Evolutionary conservation across 2,797 vertebrate genomes (phyloP).

Genomic region (Neosilurus hyrtlii): DNA sequence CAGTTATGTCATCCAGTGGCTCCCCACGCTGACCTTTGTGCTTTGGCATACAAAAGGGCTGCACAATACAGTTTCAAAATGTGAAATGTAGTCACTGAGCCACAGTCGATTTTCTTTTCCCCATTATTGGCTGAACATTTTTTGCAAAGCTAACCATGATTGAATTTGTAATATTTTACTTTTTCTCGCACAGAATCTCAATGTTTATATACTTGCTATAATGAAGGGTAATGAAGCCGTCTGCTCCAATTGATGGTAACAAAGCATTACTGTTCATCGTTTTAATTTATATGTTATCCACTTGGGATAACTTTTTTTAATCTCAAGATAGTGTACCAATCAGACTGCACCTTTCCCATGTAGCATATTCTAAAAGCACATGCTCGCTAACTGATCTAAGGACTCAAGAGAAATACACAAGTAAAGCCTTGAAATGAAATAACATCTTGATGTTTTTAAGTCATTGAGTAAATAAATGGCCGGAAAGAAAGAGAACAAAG

Average conservation of each 20-base stretch:
- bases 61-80: background rate
- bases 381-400: background rate
- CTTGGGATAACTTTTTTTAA: too few relatives aligned
- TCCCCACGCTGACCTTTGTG: background rate
- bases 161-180: background rate
- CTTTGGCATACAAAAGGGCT: constrained; percentile 3
- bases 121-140: background rate
- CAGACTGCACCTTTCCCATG: too few relatives aligned
- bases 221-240: too few relatives aligned
- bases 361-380: too few relatives aligned
- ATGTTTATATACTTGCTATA: background rate
- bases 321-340: too few relatives aligned
- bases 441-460: background rate
- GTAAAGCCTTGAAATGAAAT: background rate
- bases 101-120: background rate
- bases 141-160: background rate
- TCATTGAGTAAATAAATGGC: background rate
- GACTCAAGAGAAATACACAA: background rate
- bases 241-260: too few relatives aligned
- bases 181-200: background rate
- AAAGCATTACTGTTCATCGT: too few relatives aligned
- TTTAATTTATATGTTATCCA: too few relatives aligned
- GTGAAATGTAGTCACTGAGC: background rate
- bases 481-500: background rate
- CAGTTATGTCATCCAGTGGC: constrained; percentile 12